Percentiles rank a stretch among this genome's conserved stretches.
phyloP scores from a whole-genome alignment of 2,888 invertebrate genomes.

The Blastobasis lacticolella region DNA sequence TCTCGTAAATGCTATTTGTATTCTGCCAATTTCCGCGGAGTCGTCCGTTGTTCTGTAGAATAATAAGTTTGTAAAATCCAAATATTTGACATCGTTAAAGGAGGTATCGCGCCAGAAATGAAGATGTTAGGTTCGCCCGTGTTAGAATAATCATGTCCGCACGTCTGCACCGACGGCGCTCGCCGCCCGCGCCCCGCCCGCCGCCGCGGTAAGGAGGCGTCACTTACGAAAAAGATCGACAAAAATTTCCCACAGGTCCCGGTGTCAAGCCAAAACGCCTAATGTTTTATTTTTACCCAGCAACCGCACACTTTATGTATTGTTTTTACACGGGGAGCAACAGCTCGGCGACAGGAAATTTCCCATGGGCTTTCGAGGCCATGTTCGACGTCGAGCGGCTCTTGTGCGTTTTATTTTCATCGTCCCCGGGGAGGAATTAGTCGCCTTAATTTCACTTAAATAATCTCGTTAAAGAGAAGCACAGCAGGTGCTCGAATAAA shows the following conservation, averaged over 20 bases:
- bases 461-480: background rate
- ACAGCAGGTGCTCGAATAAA: too few relatives aligned
- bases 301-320: constrained; percentile 3
- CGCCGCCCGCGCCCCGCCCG: background rate
- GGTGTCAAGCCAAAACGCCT: constrained; percentile 1
- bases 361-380: constrained; percentile 3
- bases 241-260: constrained; percentile 39
- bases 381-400: background rate
- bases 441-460: background rate
- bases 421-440: too few relatives aligned
- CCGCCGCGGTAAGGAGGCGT: constrained; percentile 22
- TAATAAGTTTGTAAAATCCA: too few relatives aligned
- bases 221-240: constrained; percentile 42
- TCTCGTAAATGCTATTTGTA: background rate
- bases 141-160: constrained; percentile 8
- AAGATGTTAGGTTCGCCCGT: constrained; percentile 1
- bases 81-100: too few relatives aligned
- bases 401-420: background rate
- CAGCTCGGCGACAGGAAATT: constrained; percentile 7
- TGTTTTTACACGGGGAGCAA: constrained; percentile 3
- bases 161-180: constrained; percentile 3
- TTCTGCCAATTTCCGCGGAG: too few relatives aligned
- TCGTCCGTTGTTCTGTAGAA: too few relatives aligned
- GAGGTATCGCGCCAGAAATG: background rate
- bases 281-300: constrained; percentile 1